Evolutionary conservation across 2,113 vertebrate genomes (phyloP).

Genomic region (Galeopterus variegatus): DNA sequence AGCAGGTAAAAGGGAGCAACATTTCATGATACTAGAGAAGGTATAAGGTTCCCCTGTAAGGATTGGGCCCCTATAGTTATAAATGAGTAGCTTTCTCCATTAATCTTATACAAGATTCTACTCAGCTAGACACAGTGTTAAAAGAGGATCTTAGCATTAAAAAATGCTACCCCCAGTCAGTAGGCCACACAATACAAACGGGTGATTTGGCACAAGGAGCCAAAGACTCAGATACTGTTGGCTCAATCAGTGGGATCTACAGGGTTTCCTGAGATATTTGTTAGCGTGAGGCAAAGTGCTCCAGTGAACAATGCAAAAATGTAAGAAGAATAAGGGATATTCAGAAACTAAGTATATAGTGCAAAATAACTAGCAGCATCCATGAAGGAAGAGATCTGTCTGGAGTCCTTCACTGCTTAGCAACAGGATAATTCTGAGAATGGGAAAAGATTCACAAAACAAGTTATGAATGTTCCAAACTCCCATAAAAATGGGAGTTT

Average conservation of each 20-base stretch:
- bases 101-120: not conserved
- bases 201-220: not conserved
- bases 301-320: not conserved
- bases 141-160: not conserved
- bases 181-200: not conserved
- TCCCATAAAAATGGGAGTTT: not conserved
- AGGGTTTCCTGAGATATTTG: not conserved
- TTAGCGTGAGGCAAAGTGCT: not conserved
- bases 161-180: not conserved
- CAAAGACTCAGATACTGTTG: not conserved
- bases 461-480: not conserved
- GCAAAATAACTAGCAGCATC: not conserved
- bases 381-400: not conserved
- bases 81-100: not conserved
- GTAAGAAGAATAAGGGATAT: not conserved
- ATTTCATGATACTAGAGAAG: not conserved
- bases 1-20: not conserved
- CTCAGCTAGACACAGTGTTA: not conserved
- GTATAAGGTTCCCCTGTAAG: not conserved
- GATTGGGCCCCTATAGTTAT: not conserved
- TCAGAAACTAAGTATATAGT: not conserved
- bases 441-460: not conserved
- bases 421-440: not conserved
- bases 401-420: not conserved
- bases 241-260: not conserved